Evolutionary conservation across 2,888 invertebrate species (phyloP), one percentile per base, ranked within the genome.

Genomic region (Caenorhabditis wallacei): DNA sequence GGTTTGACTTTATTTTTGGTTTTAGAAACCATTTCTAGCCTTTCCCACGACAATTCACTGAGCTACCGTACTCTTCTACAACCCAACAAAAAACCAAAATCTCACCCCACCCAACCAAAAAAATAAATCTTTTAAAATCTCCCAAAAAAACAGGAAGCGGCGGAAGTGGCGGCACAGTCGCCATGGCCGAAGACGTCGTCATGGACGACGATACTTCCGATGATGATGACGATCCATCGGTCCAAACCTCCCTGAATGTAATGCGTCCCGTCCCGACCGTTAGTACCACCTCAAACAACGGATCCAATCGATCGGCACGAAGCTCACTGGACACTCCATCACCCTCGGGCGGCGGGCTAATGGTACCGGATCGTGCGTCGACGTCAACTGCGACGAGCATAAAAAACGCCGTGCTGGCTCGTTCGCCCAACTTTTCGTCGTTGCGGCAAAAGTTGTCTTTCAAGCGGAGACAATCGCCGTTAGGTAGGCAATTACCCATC

Each of bases 191-290:
- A 46, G 48, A 66, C 68, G 63, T 68, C 30, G 61, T 43, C 16
- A 80, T 76, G 22, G 87, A 88, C 59, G 79, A 80, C 71, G 86
- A 86, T 51, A 82, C 84, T 7, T 79, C 83, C 10, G 85, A 84
- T 13, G 86, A 86, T 51, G 88, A 88, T 48, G 87, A 88, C 64
- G 88, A 87, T 64, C 88, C 87, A 0, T 83, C 86, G n/a, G 85
- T 87, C 40, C 85, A 86, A 61, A 84, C 87, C 13, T 86, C 86
- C 16, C 78, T 80, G 26, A 87, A 88, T 63, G 87, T 87, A 51
- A 69, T 78, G 22, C 82, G 80, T 48, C 74, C 79, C 46, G 68
- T 74, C n/a, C 72, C 76, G 24, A 59, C 53, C 35, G 66, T 84
- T 53, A 61, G 59, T 51, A 61, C 70, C 13, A 46, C 59, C 24